Percentiles rank a stretch among this genome's conserved stretches.
phyloP scores from a whole-genome alignment of 2,888 invertebrate species.

The Thumatha senex region DNA sequence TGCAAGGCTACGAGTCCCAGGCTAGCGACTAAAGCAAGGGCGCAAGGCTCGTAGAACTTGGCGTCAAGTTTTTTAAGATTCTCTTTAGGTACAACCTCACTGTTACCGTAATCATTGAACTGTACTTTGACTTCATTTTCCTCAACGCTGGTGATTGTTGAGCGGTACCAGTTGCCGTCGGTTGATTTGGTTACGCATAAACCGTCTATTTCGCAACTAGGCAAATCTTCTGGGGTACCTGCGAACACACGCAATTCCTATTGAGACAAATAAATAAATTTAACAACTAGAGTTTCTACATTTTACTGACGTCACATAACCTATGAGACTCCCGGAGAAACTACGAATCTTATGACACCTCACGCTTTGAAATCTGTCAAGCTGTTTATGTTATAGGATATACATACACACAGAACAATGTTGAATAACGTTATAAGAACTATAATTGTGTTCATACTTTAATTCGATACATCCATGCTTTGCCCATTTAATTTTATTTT shows the following conservation, averaged over 20 bases:
- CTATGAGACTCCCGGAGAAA: too few species aligned
- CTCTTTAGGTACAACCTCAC: constrained; percentile 77
- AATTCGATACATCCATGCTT: too few species aligned
- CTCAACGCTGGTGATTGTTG: constrained; percentile 72
- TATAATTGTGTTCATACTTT: too few species aligned
- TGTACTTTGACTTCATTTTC: constrained; percentile 77
- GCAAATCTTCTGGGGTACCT: constrained; percentile 66
- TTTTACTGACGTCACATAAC: too few species aligned
- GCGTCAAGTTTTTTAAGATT: constrained; percentile 76
- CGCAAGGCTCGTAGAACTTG: constrained; percentile 70
- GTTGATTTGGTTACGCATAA: constrained; percentile 85
- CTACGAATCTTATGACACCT: too few species aligned
- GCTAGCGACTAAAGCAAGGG: constrained; percentile 64
- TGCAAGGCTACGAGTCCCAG: constrained; percentile 68
- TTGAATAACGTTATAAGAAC: too few species aligned
- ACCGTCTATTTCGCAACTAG: constrained; percentile 72
- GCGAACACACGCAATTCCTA: constrained; percentile 16
- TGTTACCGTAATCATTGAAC: constrained; percentile 89
- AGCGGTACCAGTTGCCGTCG: constrained; percentile 90
- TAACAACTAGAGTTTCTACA: background rate
- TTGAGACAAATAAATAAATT: background rate
- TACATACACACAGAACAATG: too few species aligned
- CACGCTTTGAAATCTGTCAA: too few species aligned
- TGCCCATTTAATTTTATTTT: too few species aligned
- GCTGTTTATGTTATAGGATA: too few species aligned